Base-by-base conservation (phyloP, 2,113 vertebrate species). In the Aythya baeri region DNA sequence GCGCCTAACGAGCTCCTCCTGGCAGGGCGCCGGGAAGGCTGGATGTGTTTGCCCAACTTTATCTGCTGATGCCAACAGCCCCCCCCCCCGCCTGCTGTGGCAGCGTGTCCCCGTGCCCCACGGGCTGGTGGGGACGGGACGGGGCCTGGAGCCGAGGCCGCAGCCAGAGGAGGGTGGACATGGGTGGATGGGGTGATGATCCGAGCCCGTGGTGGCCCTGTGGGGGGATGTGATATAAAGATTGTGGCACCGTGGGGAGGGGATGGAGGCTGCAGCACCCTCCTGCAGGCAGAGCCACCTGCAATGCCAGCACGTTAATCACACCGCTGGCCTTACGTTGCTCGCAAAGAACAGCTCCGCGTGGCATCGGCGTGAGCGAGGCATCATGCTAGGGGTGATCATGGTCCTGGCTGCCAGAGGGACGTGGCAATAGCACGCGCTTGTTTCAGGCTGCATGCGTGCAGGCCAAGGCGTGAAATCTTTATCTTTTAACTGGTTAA, bases 381-480 rank as follows among this genome's bases (percentile, higher is more conserved):
- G 66, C 27, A 2, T 31, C 2, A 4, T 3, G 21, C 4, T 36
- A 34, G 20, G 14, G 1, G 3, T 41, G 11, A 23, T 36, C 1
- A 0, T 11, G 41, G 41, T 38, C 20, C 54, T 65, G 1, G 2
- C 61, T 11, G 49, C 20, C 32, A 3, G 16, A 26, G 36, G 79
- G 15, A 34, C 1, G 25, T 21, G 57, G 41, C 46, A 6, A 57
- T 3, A 38, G 20, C 7, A 2, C 1, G 2, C 4, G 2, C 0
- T 0, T 14, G 25, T 38, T 62, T 54, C n/a, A 4, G 9, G 74
- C 66, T 0, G 5, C 0, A 2, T 38, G 68, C 41, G 41, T 27
- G 41, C 32, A 26, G 73, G 68, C 54, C 63, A 46, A 34, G 65
- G 38, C 57, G 8, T 9, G 46, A 46, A 20, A 61, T 38, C 59